Base-by-base conservation (phyloP, 1,140 invertebrate genomes). In the Macrocentrus cingulum region DNA sequence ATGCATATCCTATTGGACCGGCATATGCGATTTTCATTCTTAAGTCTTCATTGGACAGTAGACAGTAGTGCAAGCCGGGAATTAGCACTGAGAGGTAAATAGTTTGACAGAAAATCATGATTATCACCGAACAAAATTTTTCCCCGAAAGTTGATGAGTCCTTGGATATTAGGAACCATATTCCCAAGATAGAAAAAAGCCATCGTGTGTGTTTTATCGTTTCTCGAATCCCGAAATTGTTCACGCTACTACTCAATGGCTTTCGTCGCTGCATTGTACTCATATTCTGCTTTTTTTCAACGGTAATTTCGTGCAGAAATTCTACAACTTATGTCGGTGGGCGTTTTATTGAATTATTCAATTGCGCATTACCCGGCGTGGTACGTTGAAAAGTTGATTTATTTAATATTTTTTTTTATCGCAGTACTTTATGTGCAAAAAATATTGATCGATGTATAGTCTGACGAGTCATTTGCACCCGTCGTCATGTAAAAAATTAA, bases 1-100 rank as follows among this genome's bases (percentile, higher is more conserved):
- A 22, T 6, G 29, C 23, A 42, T 54, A 46, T 2, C 36, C 34
- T 18, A 49, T 39, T 19, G 58, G 58, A 13, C 42, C 50, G 1
- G 48, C 25, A 5, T 54, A 16, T 29, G 23, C 46, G 1, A 60
- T 39, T 23, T 50, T 36, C 15, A 25, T 34, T 13, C 7, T 39
- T 1, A 37, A 36, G 19, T 60, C 25, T 29, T 48, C 16, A 6
- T 60, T 37, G 11, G 34, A 25, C 39, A 42, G 19, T 0, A 15
- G 2, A 3, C 36, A 6, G 18, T 59, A 39, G 36, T 16, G 53
- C 5, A 59, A 11, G 0, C 15, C 32, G 4, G 57, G 49, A 36
- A 52, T n/a, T 1, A 23, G 20, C 1, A 42, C 19, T 7, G 32
- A 41, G 13, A 39, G 7, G 2, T 46, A 29, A 6, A 59, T n/a